Base-by-base conservation (phyloP, 2,888 invertebrate species). In the Hydraecia micacea region DNA sequence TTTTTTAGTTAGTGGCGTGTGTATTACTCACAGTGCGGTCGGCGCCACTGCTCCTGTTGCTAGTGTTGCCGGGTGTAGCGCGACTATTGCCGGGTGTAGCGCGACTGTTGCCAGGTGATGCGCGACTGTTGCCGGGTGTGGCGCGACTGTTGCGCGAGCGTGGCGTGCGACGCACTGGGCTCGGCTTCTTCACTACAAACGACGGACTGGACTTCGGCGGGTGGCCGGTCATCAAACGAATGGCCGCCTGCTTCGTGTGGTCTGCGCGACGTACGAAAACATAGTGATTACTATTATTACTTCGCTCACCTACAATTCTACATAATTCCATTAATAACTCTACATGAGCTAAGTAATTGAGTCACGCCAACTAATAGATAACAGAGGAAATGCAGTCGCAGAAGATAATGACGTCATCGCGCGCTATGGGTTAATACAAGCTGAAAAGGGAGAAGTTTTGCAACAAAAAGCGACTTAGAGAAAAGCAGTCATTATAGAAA, bases 191-290 rank as follows among this genome's bases (percentile, higher is more conserved):
- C n/a, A 69, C 46, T 0, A 75, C 71, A 8, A 69, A 52, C 1
- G 85, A 60, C 13, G 9, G 88, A 77, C 80, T 77, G 11, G 66
- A 5, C 42, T 68, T 72, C 52, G 95, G 93, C 36, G 95, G 93
- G 91, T 95, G 95, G 1, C 96, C 94, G 18, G 97, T 92, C 95
- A 97, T 95, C 75, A 96, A 87, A 93, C 96, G 93, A 58, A 97
- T 91, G 2, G 97, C 97, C 2, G 95, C 96, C 86, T 94, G 96
- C 83, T 97, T 97, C 8, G 96, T 96, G 87, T 95, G 94, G 87
- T 97, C 97, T 97, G 88, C 0, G 70, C 68, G 36, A 52, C 15
- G 58, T 21, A 58, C 18, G 39, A 13, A 58, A 74, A 39, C 21
- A 65, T 55, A 49, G 4, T 21, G 32, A 39, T 52, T 66, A 69